Conservation (phyloP, 2,113 vertebrate genomes). For the Ptilonorhynchus violaceus region DNA sequence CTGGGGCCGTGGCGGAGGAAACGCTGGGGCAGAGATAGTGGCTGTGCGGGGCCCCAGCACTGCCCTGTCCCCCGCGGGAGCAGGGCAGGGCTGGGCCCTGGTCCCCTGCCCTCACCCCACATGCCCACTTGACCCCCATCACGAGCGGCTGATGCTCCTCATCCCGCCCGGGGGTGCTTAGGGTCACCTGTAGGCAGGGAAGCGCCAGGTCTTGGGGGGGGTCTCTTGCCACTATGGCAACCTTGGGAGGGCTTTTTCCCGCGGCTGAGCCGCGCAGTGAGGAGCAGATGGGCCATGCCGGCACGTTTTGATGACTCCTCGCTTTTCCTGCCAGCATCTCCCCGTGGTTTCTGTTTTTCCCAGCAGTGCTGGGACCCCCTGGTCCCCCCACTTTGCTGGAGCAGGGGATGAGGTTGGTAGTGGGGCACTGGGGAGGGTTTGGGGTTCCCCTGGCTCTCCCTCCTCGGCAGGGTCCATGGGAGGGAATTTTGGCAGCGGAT, state of each 20-base stretch:
- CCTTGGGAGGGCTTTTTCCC: not conserved
- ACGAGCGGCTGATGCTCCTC: fast-evolving
- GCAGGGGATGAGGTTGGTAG: not conserved
- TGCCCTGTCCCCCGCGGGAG: not conserved
- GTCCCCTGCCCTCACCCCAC: not conserved
- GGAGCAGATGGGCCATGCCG: not conserved
- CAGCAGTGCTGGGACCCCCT: not conserved
- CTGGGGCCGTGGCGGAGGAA: not conserved
- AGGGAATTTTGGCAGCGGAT: not conserved
- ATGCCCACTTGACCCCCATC: not conserved
- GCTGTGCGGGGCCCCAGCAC: not conserved
- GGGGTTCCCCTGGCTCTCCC: not conserved
- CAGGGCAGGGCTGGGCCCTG: not conserved
- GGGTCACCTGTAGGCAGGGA: not conserved
- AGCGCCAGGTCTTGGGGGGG: not conserved
- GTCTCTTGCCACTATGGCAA: fast-evolving
- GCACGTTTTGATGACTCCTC: not conserved
- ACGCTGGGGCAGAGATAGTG: not conserved
- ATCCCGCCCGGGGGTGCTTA: not conserved
- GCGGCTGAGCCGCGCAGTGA: fast-evolving
- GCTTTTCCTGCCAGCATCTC: not conserved
- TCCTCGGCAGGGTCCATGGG: not conserved
- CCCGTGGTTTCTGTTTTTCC: not conserved
- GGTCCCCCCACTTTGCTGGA: not conserved
- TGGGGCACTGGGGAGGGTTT: not conserved